phyloP scores from a whole-genome alignment of 2,888 invertebrate species.

The Pomacea canaliculata region DNA sequence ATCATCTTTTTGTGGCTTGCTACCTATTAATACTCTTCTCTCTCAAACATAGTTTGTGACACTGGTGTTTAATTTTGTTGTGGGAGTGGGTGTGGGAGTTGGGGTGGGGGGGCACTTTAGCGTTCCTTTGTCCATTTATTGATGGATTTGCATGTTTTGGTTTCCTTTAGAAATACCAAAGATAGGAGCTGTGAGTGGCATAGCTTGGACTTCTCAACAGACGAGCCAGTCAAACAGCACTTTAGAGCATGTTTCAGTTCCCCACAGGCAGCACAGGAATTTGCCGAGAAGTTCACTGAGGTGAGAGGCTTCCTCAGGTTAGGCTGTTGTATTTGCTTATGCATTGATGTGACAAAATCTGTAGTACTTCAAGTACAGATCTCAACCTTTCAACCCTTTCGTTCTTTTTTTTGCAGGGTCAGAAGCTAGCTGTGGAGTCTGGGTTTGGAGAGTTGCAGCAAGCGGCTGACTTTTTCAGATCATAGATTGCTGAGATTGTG shows the following conservation, averaged over 20 bases:
- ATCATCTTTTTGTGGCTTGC: not conserved
- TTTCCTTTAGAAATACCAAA: constrained; percentile 31
- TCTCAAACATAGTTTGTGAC: not conserved
- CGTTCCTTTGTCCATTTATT: not conserved
- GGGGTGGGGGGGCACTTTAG: not conserved
- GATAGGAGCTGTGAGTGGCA: constrained; percentile 49
- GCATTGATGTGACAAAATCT: not conserved
- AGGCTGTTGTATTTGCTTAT: not conserved
- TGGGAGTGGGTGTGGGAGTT: not conserved
- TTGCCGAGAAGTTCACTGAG: constrained; percentile 38
- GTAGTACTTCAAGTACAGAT: not conserved
- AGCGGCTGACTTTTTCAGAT: constrained; percentile 33
- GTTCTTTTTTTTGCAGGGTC: constrained; percentile 32
- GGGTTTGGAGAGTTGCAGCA: constrained; percentile 33
- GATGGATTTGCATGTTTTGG: not conserved
- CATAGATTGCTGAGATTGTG: not conserved
- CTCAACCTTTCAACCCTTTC: not conserved
- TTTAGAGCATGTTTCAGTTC: constrained; percentile 54
- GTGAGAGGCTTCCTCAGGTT: constrained; percentile 26
- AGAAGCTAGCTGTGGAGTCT: constrained; percentile 38
- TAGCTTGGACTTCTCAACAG: constrained; percentile 53
- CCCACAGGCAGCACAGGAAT: constrained; percentile 43
- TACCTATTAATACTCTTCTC: not conserved
- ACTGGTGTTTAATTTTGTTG: not conserved
- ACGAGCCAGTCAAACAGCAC: constrained; percentile 48